phyloP scores from a whole-genome alignment of 2,888 invertebrate species.

The Camptogramma bilineatum region DNA sequence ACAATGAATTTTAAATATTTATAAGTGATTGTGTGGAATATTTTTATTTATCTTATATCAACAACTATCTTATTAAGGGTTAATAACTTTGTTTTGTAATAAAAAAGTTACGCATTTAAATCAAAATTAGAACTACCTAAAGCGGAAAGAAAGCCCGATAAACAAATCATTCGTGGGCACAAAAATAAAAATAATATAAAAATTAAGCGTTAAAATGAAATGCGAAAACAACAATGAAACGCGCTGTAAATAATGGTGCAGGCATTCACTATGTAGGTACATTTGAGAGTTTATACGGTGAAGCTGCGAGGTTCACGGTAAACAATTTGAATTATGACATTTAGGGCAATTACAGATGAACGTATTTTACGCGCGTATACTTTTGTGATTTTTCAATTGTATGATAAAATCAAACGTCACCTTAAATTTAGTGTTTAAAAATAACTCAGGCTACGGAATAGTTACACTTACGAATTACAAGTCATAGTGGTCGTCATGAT shows the following conservation, averaged over 20 bases:
- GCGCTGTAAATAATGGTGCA: slow-evolving; percentile 82
- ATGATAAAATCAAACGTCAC: background rate
- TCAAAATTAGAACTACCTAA: slow-evolving; percentile 6
- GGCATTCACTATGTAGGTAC: slow-evolving; percentile 82
- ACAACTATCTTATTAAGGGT: background rate
- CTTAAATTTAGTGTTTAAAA: no score
- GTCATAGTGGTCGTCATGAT: no score
- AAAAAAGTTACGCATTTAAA: slow-evolving; percentile 4
- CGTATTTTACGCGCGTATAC: background rate
- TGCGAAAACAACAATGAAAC: slow-evolving; percentile 82
- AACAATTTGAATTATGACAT: slow-evolving; percentile 82
- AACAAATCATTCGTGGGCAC: slow-evolving; percentile 74
- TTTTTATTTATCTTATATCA: background rate
- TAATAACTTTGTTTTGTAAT: background rate
- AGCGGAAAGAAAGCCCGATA: slow-evolving; percentile 65
- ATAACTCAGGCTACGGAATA: no score
- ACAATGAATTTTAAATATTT: slow-evolving; percentile 44
- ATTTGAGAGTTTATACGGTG: slow-evolving; percentile 78
- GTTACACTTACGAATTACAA: no score
- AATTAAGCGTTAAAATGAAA: slow-evolving; percentile 79
- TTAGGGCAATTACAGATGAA: slow-evolving; percentile 33
- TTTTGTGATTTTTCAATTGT: background rate
- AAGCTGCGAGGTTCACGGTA: slow-evolving; percentile 64
- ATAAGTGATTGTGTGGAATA: background rate
- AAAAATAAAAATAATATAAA: slow-evolving; percentile 72